phyloP scores from a whole-genome alignment of 64 coral and sea anemone species.

The Actinia tenebrosa region DNA sequence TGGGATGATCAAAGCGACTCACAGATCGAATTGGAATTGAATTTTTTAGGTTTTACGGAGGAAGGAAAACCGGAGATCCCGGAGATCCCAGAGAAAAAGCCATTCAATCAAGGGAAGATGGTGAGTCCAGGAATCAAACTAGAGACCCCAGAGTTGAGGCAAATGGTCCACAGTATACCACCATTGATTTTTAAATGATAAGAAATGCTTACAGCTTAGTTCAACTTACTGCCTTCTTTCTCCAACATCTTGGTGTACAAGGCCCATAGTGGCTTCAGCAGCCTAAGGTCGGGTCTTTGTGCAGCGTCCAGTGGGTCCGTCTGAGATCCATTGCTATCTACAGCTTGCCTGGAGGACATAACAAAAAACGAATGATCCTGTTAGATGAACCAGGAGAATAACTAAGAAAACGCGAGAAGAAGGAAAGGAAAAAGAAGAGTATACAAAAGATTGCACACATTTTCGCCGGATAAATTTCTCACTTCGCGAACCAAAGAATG shows the following conservation, averaged over 20 bases:
- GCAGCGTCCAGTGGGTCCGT: conserved; percentile 50
- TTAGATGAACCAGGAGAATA: not conserved
- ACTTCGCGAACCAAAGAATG: too few species aligned
- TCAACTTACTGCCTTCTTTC: conserved; percentile 73
- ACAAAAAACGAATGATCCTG: not conserved
- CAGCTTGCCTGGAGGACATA: conserved; percentile 48
- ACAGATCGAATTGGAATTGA: too few species aligned
- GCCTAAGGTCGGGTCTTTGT: conserved; percentile 84
- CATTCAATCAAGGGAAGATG: not conserved
- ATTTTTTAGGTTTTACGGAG: too few species aligned
- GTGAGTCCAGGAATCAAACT: too few species aligned
- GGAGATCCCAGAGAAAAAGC: not conserved
- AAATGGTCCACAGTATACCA: too few species aligned
- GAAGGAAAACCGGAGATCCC: too few species aligned
- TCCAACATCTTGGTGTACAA: conserved; percentile 96
- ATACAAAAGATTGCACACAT: too few species aligned
- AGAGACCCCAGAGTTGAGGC: too few species aligned
- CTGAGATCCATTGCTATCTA: conserved; percentile 64
- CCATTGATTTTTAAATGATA: too few species aligned
- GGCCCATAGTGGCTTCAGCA: conserved; percentile 89
- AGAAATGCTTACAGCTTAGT: not conserved
- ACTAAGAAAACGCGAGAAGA: too few species aligned
- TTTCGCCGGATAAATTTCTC: too few species aligned
- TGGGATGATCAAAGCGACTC: not conserved
- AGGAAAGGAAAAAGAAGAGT: too few species aligned